A percentile compares a stretch with the other conserved stretches of the same genome.
phyloP scores from a whole-genome alignment of 2,113 vertebrate genomes.

The Malurus alboscapulatus region DNA sequence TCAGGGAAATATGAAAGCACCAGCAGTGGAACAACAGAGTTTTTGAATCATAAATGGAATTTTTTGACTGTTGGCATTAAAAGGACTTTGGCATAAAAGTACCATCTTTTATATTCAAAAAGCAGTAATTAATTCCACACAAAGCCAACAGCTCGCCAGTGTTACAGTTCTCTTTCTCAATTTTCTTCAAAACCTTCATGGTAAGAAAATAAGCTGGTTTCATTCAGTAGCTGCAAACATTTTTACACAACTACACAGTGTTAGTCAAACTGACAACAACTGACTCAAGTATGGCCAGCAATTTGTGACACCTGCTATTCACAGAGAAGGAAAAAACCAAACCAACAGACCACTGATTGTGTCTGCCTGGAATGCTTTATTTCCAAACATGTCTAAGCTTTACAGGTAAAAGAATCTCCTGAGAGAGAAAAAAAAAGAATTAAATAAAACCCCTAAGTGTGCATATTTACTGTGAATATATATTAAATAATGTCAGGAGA shows the following conservation, averaged over 20 bases:
- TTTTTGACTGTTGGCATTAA: constrained; percentile 6
- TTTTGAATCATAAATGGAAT: background rate
- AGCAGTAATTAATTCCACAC: constrained; percentile 6
- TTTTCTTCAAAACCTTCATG: background rate
- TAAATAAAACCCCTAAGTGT: accelerated
- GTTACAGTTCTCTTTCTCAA: background rate
- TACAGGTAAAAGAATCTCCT: background rate
- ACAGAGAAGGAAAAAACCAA: background rate
- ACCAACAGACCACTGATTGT: background rate
- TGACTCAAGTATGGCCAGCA: background rate
- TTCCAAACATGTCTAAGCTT: background rate
- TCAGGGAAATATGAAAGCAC: background rate
- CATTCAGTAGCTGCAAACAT: constrained; percentile 1
- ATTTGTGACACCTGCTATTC: background rate
- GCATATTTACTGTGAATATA: background rate
- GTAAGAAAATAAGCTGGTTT: background rate
- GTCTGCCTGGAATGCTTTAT: background rate
- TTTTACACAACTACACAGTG: background rate
- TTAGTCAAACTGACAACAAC: constrained; percentile 21
- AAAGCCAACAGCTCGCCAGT: background rate
- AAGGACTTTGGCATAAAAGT: background rate
- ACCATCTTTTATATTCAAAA: background rate
- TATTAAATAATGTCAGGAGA: background rate
- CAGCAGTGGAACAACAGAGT: background rate
- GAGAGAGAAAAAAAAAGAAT: background rate